phyloP scores from a whole-genome alignment of 2,888 invertebrate genomes.

The Lasioglossum calceatum region DNA sequence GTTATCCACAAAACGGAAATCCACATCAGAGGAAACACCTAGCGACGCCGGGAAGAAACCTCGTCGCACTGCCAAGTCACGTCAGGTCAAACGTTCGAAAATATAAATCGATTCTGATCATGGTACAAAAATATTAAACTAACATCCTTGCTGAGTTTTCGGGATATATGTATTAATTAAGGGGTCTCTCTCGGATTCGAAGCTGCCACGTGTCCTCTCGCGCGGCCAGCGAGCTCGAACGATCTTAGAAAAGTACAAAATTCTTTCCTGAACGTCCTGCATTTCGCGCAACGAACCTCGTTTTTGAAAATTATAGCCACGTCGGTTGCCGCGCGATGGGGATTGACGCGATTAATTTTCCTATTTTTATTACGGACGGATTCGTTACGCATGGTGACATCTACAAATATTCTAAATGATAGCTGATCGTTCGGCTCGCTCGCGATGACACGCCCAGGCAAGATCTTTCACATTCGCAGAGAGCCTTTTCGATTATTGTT shows the following conservation, averaged over 20 bases:
- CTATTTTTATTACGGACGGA: constrained; percentile 62
- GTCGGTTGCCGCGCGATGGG: constrained; percentile 58
- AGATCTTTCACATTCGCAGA: constrained; percentile 28
- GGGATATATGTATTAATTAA: constrained; percentile 26
- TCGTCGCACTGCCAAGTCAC: constrained; percentile 80
- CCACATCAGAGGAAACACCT: constrained; percentile 72
- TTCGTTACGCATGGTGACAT: constrained; percentile 57
- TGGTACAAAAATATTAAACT: constrained; percentile 77
- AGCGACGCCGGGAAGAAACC: constrained; percentile 77
- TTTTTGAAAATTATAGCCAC: constrained; percentile 59
- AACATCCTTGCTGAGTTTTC: constrained; percentile 69
- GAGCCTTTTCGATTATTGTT: constrained; percentile 54
- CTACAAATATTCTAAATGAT: constrained; percentile 74
- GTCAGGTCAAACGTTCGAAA: constrained; percentile 82
- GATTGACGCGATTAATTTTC: constrained; percentile 63
- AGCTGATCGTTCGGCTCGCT: constrained; percentile 68
- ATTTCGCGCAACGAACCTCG: constrained; percentile 70
- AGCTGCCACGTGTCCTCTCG: constrained; percentile 56
- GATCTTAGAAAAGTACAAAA: constrained; percentile 79
- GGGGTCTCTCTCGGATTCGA: constrained; percentile 48
- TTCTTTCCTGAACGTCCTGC: constrained; percentile 75
- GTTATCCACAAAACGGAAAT: constrained; percentile 80
- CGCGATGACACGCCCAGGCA: constrained; percentile 54
- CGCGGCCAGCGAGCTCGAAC: constrained; percentile 59
- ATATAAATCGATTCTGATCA: constrained; percentile 79